Evolutionary conservation across 1,140 invertebrate species (phyloP).

Genomic region (Drosophila dunni): DNA sequence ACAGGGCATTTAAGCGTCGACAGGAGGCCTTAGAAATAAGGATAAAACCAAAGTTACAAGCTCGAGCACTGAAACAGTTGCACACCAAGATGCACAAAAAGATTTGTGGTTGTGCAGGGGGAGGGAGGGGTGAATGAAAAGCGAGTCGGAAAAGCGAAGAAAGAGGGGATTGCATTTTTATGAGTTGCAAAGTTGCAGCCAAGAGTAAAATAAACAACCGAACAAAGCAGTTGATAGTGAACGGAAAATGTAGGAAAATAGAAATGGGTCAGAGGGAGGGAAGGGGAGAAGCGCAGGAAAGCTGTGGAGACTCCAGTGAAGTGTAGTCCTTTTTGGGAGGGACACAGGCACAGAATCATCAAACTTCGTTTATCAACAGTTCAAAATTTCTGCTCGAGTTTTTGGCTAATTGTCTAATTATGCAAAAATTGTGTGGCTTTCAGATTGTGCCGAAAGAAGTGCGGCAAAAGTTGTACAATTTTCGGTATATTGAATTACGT

Average conservation of each 20-base stretch:
- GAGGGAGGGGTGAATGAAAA: not conserved
- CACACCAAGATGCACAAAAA: constrained; percentile 42
- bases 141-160: no score
- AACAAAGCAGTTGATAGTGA: constrained; percentile 5
- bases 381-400: constrained; percentile 3
- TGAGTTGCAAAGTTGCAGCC: constrained; percentile 36
- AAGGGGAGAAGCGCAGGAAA: not conserved
- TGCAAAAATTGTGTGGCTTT: constrained; percentile 30
- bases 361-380: constrained; percentile 26
- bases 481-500: constrained; percentile 37
- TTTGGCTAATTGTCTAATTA: constrained; percentile 45
- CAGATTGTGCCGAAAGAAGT: not conserved
- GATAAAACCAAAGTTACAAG: constrained; percentile 8
- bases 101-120: constrained; percentile 31
- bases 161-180: constrained; percentile 32
- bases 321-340: not conserved
- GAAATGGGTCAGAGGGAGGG: no score
- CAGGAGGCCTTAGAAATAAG: not conserved
- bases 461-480: constrained; percentile 22
- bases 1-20: constrained; percentile 4
- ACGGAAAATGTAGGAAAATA: not conserved
- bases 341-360: not conserved
- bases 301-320: not conserved
- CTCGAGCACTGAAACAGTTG: constrained; percentile 29
- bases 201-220: constrained; percentile 40